phyloP scores from a whole-genome alignment of 1,140 invertebrate genomes.

The Euglossa dilemma region DNA sequence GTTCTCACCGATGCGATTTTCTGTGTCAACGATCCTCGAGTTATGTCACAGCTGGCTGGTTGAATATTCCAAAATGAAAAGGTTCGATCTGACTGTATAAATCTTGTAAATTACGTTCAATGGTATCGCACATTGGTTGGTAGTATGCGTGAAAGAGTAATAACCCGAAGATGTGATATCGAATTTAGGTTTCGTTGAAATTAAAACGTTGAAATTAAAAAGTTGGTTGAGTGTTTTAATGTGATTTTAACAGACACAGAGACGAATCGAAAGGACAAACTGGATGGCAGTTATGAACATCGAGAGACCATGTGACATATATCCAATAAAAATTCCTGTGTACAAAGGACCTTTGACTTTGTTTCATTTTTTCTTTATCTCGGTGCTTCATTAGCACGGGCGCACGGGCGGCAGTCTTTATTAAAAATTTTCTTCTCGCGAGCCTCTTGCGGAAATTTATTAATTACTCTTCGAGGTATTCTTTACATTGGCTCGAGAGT shows the following conservation, averaged over 20 bases:
- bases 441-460: conserved; percentile 1
- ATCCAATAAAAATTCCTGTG: not conserved
- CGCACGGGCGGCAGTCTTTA: not conserved
- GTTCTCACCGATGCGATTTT: not conserved
- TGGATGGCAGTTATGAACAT: not conserved
- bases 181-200: too few relatives aligned
- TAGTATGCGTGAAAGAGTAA: too few relatives aligned
- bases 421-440: not conserved
- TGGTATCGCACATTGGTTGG: too few relatives aligned
- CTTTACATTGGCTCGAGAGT: not conserved
- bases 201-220: too few relatives aligned
- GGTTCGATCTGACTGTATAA: too few relatives aligned
- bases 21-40: too few relatives aligned
- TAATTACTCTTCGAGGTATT: conserved; percentile 20
- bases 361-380: not conserved
- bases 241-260: not conserved
- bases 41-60: too few relatives aligned
- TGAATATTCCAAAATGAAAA: too few relatives aligned
- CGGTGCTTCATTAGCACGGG: not conserved
- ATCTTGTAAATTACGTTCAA: too few relatives aligned
- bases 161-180: too few relatives aligned
- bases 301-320: not conserved
- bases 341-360: too few relatives aligned
- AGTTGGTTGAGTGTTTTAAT: not conserved
- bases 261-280: not conserved